A percentile compares a stretch with the other conserved stretches of the same genome.
Conservation (phyloP, 2,888 invertebrate genomes). For the Thymelicus lineola region DNA sequence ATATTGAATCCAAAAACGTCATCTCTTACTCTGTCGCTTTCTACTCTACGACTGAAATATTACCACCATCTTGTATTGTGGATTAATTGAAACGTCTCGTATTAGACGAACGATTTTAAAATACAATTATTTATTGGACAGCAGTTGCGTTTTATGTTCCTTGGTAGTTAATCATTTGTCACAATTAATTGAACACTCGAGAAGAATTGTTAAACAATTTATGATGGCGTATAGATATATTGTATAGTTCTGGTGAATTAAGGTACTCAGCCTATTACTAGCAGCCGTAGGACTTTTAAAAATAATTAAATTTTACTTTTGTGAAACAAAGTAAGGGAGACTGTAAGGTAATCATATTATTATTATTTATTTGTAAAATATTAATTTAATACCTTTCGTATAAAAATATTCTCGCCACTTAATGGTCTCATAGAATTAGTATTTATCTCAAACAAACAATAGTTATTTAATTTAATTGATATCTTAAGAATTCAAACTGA, state of each 20-base stretch:
- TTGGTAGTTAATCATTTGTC: constrained; percentile 38
- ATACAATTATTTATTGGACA: constrained; percentile 52
- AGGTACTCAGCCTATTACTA: not conserved
- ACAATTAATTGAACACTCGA: constrained; percentile 10
- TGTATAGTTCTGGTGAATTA: not conserved
- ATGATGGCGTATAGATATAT: not conserved
- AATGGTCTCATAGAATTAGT: too few species aligned
- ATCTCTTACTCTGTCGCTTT: constrained; percentile 13
- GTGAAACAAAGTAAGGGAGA: too few species aligned
- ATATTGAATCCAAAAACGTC: not conserved
- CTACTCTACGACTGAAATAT: constrained; percentile 33
- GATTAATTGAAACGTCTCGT: constrained; percentile 56
- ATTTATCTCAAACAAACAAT: too few species aligned
- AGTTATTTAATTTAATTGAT: too few species aligned
- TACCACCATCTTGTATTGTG: constrained; percentile 43
- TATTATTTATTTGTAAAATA: too few species aligned
- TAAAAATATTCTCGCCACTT: too few species aligned
- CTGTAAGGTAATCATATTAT: too few species aligned
- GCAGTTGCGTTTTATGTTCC: constrained; percentile 38
- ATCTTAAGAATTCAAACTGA: too few species aligned
- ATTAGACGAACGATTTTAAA: constrained; percentile 51
- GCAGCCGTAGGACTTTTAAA: too few species aligned
- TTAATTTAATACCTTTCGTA: too few species aligned
- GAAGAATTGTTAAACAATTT: constrained; percentile 13
- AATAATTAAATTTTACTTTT: too few species aligned